Percentiles rank a stretch among this genome's conserved stretches.
These are phyloP conservation scores for Helicolenus hilgendorfi DNA, from an alignment of 2,797 vertebrate genomes.

Conservation along the genomic window DNA sequence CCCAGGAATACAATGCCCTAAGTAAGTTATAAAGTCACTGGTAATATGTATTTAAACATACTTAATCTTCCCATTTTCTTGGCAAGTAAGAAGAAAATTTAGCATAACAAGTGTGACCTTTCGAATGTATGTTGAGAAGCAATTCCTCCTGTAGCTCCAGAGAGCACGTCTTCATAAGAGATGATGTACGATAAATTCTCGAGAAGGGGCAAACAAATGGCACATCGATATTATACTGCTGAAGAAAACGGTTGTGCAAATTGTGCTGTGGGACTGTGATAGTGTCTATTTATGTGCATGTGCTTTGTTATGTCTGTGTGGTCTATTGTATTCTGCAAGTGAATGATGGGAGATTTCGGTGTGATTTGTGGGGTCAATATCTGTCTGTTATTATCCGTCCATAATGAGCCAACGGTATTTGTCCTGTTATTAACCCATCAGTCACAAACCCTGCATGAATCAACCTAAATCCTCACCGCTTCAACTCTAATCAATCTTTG, in stretches of 20 bases:
- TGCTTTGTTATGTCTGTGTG: neutral
- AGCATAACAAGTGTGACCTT: neutral
- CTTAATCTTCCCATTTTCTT: neutral
- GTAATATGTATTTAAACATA: neutral
- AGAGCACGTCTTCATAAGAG: conserved; percentile 12
- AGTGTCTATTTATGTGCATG: neutral
- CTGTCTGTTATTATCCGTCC: neutral
- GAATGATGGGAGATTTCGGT: conserved; percentile 7
- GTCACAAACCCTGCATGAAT: conserved; percentile 19
- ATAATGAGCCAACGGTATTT: conserved; percentile 19
- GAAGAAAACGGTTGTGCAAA: neutral
- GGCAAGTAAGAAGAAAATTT: neutral
- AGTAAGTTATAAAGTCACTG: neutral
- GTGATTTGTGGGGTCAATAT: conserved; percentile 45
- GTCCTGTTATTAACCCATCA: conserved; percentile 36
- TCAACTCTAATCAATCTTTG: conserved; percentile 13
- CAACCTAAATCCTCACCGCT: conserved; percentile 17
- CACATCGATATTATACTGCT: conserved; percentile 39
- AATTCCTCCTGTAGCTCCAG: neutral
- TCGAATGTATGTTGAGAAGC: neutral
- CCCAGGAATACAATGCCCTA: neutral
- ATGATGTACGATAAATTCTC: conserved; percentile 8
- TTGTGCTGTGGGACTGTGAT: neutral
- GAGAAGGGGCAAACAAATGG: conserved; percentile 35
- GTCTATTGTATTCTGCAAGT: neutral